Evolutionary conservation across 2,113 vertebrate genomes (phyloP).

Genomic region (Sinocyclocheilus rhinocerous): DNA sequence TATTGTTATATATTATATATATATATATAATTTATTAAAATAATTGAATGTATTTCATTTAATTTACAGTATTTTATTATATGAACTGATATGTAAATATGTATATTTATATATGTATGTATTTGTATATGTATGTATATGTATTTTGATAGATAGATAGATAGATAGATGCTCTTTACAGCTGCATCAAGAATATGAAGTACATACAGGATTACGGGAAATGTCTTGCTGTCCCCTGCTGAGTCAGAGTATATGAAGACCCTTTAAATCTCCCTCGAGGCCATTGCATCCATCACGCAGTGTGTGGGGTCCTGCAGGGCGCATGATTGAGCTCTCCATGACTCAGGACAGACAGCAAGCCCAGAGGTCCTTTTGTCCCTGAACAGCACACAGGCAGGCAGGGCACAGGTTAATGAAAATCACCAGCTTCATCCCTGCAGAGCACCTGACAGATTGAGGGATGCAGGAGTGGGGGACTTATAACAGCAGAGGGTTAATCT

Average conservation of each 20-base stretch:
- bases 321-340: constrained; percentile 72
- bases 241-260: constrained; percentile 35
- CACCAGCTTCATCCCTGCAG: constrained; percentile 65
- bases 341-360: constrained; percentile 50
- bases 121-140: too few species aligned
- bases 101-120: too few species aligned
- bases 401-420: constrained; percentile 73
- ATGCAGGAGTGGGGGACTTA: background rate
- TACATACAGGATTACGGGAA: background rate
- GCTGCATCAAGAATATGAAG: background rate
- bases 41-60: too few species aligned
- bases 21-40: too few species aligned
- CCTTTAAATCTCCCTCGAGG: constrained; percentile 59
- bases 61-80: too few species aligned
- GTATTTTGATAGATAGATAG: too few species aligned
- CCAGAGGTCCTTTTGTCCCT: constrained; percentile 60
- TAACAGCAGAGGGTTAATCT: too few species aligned
- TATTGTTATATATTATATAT: too few species aligned
- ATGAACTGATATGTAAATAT: too few species aligned
- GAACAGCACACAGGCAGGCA: constrained; percentile 57
- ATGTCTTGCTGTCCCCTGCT: constrained; percentile 12
- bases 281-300: constrained; percentile 48
- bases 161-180: too few species aligned
- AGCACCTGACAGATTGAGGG: constrained; percentile 55
- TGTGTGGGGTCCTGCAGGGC: constrained; percentile 54